These are phyloP conservation scores for Caenorhabditis sp. DNA, from an alignment of 2,888 invertebrate genomes.

Conservation along the genomic window DNA sequence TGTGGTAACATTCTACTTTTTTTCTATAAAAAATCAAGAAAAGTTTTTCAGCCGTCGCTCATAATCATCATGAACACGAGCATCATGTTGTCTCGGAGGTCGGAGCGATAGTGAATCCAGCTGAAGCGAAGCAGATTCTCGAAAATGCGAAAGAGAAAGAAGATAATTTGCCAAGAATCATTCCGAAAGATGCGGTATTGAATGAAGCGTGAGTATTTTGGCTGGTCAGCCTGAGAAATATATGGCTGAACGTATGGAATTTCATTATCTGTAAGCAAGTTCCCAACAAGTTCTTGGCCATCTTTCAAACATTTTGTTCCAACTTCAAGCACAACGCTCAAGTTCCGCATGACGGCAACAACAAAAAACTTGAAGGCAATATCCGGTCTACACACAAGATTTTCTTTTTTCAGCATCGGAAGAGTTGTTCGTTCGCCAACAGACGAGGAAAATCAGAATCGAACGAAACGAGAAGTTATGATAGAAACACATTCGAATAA, in stretches of 20 bases:
- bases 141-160: conserved; percentile 66
- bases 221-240: too few relatives aligned
- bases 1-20: conserved; percentile 47
- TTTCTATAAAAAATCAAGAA: background rate
- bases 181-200: conserved; percentile 74
- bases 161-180: conserved; percentile 69
- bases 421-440: conserved; percentile 52
- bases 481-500: conserved; percentile 56
- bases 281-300: too few relatives aligned
- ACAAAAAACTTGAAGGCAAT: too few relatives aligned
- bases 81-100: conserved; percentile 27
- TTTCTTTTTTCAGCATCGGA: conserved; percentile 52
- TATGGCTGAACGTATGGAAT: background rate
- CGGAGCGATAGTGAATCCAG: conserved; percentile 59
- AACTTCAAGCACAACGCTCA: too few relatives aligned
- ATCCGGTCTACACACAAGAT: too few relatives aligned
- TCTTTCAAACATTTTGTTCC: too few relatives aligned
- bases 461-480: conserved; percentile 39
- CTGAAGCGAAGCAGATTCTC: conserved; percentile 71
- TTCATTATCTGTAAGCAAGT: background rate
- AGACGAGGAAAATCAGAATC: background rate
- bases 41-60: background rate
- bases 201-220: conserved; percentile 69
- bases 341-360: too few relatives aligned
- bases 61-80: conserved; percentile 33